phyloP scores from a whole-genome alignment of 2,888 invertebrate genomes.

The Melieria picta region DNA sequence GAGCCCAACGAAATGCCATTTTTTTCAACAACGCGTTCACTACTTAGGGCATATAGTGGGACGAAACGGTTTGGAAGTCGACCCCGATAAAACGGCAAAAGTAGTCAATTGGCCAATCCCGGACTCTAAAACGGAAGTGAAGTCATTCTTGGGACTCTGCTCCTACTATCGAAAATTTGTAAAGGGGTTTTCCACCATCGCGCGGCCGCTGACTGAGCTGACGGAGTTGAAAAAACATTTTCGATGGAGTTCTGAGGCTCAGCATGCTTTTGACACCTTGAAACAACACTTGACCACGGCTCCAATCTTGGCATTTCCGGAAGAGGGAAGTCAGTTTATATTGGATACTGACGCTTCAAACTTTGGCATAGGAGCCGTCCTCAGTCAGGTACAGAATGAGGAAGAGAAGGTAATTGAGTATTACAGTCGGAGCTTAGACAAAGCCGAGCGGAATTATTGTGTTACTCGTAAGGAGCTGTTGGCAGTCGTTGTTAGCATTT shows the following conservation, averaged over 20 bases:
- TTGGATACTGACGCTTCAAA: slow-evolving; percentile 31
- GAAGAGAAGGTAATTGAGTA: slow-evolving; percentile 11
- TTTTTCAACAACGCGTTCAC: slow-evolving; percentile 32
- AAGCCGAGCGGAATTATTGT: slow-evolving; percentile 7
- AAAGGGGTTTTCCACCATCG: background rate
- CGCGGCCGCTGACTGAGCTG: background rate
- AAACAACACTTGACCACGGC: background rate
- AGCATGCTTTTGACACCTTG: too few species aligned
- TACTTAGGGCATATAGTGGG: slow-evolving; percentile 54
- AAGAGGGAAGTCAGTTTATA: slow-evolving; percentile 13
- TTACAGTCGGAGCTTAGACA: background rate
- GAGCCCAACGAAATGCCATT: slow-evolving; percentile 32
- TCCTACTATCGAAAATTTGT: background rate
- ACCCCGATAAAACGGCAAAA: slow-evolving; percentile 41
- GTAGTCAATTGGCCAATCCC: background rate
- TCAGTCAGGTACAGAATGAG: background rate
- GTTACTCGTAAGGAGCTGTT: too few species aligned
- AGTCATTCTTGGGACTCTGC: background rate
- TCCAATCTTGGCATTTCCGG: slow-evolving; percentile 6
- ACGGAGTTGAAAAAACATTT: too few species aligned
- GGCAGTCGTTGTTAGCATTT: slow-evolving; percentile 34
- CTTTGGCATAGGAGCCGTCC: slow-evolving; percentile 22
- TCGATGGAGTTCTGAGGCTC: too few species aligned
- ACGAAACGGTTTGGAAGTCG: slow-evolving; percentile 45
- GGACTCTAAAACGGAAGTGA: too few species aligned